Evolutionary conservation across 2,888 invertebrate species (phyloP).

Genomic region (Oscheius sp.): DNA sequence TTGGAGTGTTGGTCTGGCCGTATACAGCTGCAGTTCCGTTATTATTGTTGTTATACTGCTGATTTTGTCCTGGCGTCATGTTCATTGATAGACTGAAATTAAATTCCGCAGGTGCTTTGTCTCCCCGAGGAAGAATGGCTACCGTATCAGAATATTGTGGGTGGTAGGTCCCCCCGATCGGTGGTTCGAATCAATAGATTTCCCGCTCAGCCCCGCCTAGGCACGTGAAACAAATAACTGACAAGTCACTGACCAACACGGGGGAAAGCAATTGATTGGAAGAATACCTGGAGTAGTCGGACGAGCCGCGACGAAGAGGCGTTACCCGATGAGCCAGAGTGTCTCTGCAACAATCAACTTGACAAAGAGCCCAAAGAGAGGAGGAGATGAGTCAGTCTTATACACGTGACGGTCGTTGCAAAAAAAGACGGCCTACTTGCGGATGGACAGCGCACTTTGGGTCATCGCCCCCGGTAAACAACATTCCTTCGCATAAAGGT

Average conservation of each 20-base stretch:
- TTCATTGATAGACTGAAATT: slow-evolving; percentile 24
- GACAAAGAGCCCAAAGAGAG: background rate
- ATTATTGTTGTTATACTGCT: slow-evolving; percentile 24
- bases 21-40: slow-evolving; percentile 5
- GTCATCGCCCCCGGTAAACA: background rate
- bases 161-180: no score
- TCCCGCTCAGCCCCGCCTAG: background rate
- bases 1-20: slow-evolving; percentile 5
- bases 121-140: no score
- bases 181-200: background rate
- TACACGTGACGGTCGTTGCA: background rate
- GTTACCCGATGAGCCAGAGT: slow-evolving; percentile 25
- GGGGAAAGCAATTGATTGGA: background rate
- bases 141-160: no score
- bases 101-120: background rate
- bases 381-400: background rate
- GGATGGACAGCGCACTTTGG: background rate
- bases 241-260: background rate
- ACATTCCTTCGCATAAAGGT: background rate
- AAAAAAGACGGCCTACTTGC: background rate
- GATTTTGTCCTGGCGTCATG: slow-evolving; percentile 34
- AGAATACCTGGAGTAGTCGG: slow-evolving; percentile 20
- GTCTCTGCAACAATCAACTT: slow-evolving; percentile 4
- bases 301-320: slow-evolving; percentile 26
- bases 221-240: background rate